Evolutionary conservation across 1,140 invertebrate species (phyloP), one percentile per base, ranked within the genome.

Genomic region (Temnothorax longispinosus): DNA sequence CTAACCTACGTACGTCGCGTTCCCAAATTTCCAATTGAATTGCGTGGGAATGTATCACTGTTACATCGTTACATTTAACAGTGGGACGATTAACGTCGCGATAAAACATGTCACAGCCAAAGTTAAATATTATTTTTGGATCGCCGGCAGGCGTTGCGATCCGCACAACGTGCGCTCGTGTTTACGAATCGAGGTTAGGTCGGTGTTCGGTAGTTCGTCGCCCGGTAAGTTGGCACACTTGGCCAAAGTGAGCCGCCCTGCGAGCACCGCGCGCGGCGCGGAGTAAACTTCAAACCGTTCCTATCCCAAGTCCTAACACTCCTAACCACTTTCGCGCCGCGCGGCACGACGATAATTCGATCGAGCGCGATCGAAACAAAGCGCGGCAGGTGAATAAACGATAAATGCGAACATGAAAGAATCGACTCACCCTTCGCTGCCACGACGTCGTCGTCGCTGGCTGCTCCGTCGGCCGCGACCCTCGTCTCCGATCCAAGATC

Each of bases 191-290:
- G 69, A 58, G 54, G n/a, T 56, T 10, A 69, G 0, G 13, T 67
- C n/a, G 18, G 11, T 13, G 6, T 21, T 21, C 21, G 21, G 21
- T 21, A 21, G 2, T 44, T 58, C 18, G 18, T 32, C 32, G 10
- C 13, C 27, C 15, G 7, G 35, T 2, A 56, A 56, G 52, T 81
- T 82, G 78, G 78, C 18, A 72, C 18, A 21, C 27, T n/a, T 81
- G 32, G 21, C 10, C 27, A 27, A 27, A 27, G 27, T 1, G 27
- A 27, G 13, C 2, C 21, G 60, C 5, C 18, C 15, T 54, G 52
- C 52, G 47, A 18, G 52, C 15, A 32, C 15, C 3, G 13, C 32
- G 60, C 60, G 27, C 27, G 27, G 32, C 15, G 32, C 13, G 6
- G 0, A 32, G 21, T 10, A 0, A 32, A 62, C 60, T 62, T 62